Evolutionary conservation across 2,888 invertebrate genomes (phyloP).

Genomic region (Tanypteryx hageni): DNA sequence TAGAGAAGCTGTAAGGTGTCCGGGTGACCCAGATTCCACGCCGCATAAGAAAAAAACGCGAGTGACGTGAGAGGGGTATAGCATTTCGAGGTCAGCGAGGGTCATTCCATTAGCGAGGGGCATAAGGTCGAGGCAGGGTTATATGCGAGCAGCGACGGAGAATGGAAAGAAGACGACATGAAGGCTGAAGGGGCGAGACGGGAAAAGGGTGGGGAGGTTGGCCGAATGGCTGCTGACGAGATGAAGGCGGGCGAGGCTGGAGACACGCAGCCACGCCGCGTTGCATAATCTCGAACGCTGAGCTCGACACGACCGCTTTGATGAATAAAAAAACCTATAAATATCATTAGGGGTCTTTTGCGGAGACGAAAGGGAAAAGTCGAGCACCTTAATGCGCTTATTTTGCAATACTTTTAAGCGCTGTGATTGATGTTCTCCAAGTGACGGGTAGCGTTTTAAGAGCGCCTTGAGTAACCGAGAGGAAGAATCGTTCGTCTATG

Average conservation of each 20-base stretch:
- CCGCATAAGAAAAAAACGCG: background rate
- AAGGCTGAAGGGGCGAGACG: too few relatives aligned
- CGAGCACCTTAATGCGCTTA: too few relatives aligned
- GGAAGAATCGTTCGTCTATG: too few relatives aligned
- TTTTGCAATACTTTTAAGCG: too few relatives aligned
- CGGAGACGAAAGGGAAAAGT: too few relatives aligned
- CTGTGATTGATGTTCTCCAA: too few relatives aligned
- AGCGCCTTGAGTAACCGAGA: too few relatives aligned
- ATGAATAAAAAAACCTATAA: too few relatives aligned
- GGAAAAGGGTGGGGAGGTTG: background rate
- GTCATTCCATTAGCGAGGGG: constrained; percentile 40
- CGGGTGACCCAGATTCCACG: constrained; percentile 16
- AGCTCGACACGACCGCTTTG: background rate
- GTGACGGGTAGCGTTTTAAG: too few relatives aligned
- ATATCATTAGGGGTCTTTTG: too few relatives aligned
- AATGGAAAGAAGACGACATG: background rate
- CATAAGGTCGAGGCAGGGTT: background rate
- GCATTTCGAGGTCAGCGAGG: constrained; percentile 27
- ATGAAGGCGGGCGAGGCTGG: background rate
- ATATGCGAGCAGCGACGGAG: background rate
- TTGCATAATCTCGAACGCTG: constrained; percentile 17
- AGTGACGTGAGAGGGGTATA: background rate
- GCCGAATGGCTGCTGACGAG: background rate
- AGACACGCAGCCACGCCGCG: background rate
- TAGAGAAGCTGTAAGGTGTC: background rate